phyloP scores from a whole-genome alignment of 2,113 vertebrate species.

The Naja naja region DNA sequence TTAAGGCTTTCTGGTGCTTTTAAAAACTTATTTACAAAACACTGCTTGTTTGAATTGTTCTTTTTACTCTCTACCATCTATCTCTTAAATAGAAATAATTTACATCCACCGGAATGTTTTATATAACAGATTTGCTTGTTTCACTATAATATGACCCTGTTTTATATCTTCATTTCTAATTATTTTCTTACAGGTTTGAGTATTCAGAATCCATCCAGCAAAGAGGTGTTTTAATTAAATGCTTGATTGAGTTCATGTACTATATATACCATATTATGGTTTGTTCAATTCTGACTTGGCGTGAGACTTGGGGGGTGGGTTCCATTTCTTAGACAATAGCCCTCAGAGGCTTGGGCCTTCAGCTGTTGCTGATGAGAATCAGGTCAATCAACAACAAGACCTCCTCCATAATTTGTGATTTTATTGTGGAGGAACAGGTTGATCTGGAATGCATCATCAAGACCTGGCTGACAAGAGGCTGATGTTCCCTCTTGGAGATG shows the following conservation, averaged over 20 bases:
- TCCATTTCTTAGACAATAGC: neutral
- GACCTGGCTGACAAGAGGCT: neutral
- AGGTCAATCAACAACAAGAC: neutral
- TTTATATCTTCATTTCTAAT: neutral
- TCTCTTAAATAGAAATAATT: slow-evolving; percentile 3
- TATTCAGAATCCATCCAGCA: neutral
- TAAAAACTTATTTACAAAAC: neutral
- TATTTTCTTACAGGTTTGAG: neutral
- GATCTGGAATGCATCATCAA: neutral
- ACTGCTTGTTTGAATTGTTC: slow-evolving; percentile 7
- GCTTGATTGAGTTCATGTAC: neutral
- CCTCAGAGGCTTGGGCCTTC: neutral
- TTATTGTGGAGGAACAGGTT: neutral
- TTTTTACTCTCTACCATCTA: neutral
- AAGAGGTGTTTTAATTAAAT: neutral
- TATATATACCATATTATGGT: neutral
- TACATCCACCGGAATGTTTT: neutral
- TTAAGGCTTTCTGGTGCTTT: slow-evolving; percentile 9
- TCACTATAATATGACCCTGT: neutral
- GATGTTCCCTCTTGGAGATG: neutral
- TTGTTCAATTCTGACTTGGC: neutral
- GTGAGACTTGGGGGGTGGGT: neutral
- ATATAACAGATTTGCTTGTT: neutral
- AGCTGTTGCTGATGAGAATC: neutral
- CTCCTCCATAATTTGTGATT: neutral